Base-by-base conservation (phyloP, 2,797 vertebrate genomes). In the Myotis planiceps region DNA sequence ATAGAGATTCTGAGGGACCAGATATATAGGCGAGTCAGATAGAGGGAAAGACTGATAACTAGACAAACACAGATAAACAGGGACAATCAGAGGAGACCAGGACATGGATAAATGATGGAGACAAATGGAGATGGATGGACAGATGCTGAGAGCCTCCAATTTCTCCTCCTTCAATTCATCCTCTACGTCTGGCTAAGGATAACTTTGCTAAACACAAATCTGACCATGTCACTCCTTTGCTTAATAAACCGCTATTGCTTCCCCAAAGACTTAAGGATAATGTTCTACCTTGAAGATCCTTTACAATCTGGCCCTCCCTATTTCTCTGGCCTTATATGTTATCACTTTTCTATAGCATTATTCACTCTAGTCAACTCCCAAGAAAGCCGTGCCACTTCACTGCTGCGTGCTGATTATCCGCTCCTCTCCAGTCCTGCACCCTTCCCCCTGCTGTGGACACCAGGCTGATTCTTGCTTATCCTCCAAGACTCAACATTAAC, bases 41-140 rank as follows among this genome's bases (percentile, higher is more conserved):
- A 53, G 45, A 90, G 74, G 25, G 55, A 82, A 39, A 90, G n/a
- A 66, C 51, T 37, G 82, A 58, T 81, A 90, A 90, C 27, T n/a
- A 92, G 68, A 84, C 37, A 94, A 74, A 76, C 15, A 39, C 18
- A 63, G 71, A 55, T 32, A 92, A 86, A 82, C 18, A 80, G 87
- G 89, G 68, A 85, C 45, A 76, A 92, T 63, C 60, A 84, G 84
- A 90, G 49, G 76, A 94, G 27, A 42, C 53, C 23, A 49, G 80
- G n/a, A 29, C 79, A 55, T 4, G 34, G 45, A 66, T 78, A 87
- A 75, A 78, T 65, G 86, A 91, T 23, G 9, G 72, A 68, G 42
- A 95, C 85, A 90, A 92, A 76, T 85, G 90, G 89, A 95, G 74
- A 92, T 86, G 58, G 81, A 91, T 85, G 45, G 55, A 86, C n/a